These are phyloP conservation scores for Alligator sinensis DNA, from an alignment of 2,113 vertebrate species.

Conservation along the genomic window DNA sequence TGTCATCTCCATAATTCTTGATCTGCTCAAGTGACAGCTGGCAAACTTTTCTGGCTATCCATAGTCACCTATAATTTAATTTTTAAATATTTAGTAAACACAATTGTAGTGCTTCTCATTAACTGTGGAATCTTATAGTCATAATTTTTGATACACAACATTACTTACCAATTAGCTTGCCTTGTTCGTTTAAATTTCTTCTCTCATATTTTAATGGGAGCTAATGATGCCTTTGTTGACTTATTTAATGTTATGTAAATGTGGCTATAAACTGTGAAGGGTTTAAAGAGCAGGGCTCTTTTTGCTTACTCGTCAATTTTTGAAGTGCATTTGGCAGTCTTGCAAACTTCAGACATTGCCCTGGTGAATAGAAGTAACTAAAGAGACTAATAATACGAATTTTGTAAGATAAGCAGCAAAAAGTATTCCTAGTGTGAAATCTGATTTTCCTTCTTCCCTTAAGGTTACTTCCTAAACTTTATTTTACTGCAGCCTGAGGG, in stretches of 20 bases:
- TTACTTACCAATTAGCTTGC: conserved; percentile 99
- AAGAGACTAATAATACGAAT: conserved; percentile 72
- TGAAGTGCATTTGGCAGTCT: conserved; percentile 65
- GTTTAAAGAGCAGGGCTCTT: conserved; percentile 80
- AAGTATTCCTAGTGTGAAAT: conserved; percentile 62
- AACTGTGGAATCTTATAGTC: conserved; percentile 92
- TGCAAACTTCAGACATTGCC: conserved; percentile 75
- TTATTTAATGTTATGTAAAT: conserved; percentile 91
- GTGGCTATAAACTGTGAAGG: conserved; percentile 87
- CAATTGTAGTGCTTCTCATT: conserved; percentile 92
- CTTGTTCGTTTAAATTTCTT: conserved; percentile 95
- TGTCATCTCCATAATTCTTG: conserved; percentile 3
- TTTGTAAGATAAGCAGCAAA: conserved; percentile 65
- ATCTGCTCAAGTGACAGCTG: background rate
- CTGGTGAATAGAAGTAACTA: conserved; percentile 66
- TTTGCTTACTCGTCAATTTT: conserved; percentile 84
- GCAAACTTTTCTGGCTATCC: conserved; percentile 68
- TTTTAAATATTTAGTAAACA: conserved; percentile 94
- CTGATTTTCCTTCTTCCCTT: conserved; percentile 45
- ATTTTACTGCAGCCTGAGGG: background rate
- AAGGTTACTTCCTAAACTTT: background rate
- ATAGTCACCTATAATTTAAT: conserved; percentile 84
- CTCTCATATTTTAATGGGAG: conserved; percentile 97
- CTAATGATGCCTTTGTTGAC: conserved; percentile 97
- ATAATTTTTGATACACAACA: conserved; percentile 98